Evolutionary conservation across 35 echinoderm and acorn worm species (phyloP).

Genomic region (Anneissia japonica): DNA sequence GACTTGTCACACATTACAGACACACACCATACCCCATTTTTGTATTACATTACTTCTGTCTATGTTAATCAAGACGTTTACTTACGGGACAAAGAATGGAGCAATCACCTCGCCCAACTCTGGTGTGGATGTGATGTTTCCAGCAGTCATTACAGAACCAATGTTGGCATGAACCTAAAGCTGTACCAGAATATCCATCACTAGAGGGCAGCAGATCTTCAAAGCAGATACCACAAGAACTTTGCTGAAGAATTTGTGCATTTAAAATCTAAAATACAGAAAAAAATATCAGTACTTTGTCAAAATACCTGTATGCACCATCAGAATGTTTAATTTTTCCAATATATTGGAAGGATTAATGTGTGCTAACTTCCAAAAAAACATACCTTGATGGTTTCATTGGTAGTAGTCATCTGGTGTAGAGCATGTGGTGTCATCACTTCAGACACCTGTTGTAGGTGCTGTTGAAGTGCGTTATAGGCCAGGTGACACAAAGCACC

Average conservation of each 20-base stretch:
- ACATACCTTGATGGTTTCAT: background rate
- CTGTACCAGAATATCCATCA: conserved; percentile 6
- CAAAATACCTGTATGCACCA: too few relatives aligned
- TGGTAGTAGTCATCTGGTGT: background rate
- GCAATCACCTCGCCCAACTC: conserved; percentile 63
- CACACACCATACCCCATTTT: too few relatives aligned
- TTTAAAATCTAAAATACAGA: background rate
- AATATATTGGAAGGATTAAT: too few relatives aligned
- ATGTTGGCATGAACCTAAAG: conserved; percentile 60
- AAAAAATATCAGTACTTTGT: too few relatives aligned
- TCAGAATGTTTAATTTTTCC: too few relatives aligned
- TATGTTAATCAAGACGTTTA: too few relatives aligned
- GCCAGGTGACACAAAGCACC: background rate
- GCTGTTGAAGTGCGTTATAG: background rate
- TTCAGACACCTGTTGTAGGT: background rate
- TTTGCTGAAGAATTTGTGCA: background rate
- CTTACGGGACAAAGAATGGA: conserved; percentile 94
- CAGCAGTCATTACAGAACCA: conserved; percentile 90
- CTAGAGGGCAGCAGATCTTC: conserved; percentile 22
- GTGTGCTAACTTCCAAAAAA: too few relatives aligned
- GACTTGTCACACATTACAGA: too few relatives aligned
- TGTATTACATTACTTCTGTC: too few relatives aligned
- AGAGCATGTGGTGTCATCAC: background rate
- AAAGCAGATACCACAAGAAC: conserved; percentile 66
- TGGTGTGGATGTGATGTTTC: conserved; percentile 56